A percentile compares a stretch with the other conserved stretches of the same genome.
phyloP scores from a whole-genome alignment of 2,797 vertebrate species.

The Linurgus olivaceus region DNA sequence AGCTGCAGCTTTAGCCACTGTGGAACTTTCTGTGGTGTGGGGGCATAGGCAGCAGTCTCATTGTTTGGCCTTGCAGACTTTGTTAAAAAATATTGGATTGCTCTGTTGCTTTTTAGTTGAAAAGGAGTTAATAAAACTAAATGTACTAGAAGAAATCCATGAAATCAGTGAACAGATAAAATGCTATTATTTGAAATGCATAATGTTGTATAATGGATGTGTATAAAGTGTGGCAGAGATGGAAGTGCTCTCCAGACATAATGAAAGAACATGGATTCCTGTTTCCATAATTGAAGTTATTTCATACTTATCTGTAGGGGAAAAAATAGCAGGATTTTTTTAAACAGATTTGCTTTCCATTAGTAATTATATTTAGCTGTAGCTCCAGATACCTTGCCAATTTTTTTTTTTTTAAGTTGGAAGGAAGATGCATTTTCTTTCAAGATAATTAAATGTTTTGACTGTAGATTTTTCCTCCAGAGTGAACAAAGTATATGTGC shows the following conservation, averaged over 20 bases:
- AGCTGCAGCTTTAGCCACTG: background rate
- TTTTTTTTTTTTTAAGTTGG: background rate
- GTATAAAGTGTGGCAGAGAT: background rate
- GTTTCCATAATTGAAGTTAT: background rate
- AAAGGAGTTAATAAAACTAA: constrained; percentile 27
- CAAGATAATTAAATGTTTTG: constrained; percentile 37
- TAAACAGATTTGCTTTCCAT: constrained; percentile 10
- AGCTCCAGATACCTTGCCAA: background rate
- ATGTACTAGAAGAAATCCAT: background rate
- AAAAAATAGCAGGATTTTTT: constrained; percentile 28
- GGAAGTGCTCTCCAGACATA: background rate
- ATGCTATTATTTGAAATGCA: background rate
- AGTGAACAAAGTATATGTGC: background rate
- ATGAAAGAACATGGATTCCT: background rate
- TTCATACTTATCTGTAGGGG: background rate
- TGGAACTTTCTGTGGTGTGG: background rate
- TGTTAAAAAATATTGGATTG: background rate
- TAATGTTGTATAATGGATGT: background rate
- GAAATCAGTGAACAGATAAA: background rate
- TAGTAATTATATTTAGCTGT: constrained; percentile 35
- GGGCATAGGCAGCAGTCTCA: background rate
- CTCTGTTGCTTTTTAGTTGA: constrained; percentile 14
- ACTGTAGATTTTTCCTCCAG: background rate
- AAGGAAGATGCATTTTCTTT: constrained; percentile 21
- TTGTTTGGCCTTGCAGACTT: background rate